Base-by-base conservation (phyloP, 1,140 invertebrate species). In the Drosophila tropicalis region DNA sequence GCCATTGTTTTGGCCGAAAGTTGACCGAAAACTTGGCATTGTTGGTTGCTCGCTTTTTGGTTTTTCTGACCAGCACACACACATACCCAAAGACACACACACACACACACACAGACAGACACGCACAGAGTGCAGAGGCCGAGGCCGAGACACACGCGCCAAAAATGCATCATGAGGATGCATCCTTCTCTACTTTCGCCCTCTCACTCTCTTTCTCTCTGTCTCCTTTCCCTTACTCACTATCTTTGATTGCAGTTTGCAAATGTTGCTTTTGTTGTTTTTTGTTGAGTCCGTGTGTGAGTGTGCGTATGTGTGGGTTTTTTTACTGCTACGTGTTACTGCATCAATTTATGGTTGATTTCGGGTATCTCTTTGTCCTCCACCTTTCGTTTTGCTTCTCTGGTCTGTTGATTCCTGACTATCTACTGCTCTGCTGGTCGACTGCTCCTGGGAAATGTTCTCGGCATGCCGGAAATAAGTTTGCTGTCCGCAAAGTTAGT, bases 21-120 rank as follows among this genome's bases (percentile, higher is more conserved):
- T 87, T 87, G 84, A 87, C 84, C 84, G 77, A 87, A 87, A 87
- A 89, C 84, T 87, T 87, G 84, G 84, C 84, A 87, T 87, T 87
- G 77, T 87, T 89, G 84, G 84, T 84, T 84, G 80, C 83, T 89
- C 76, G 84, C 73, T 83, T 79, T 87, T 76, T 67, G 78, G 75
- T 76, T 77, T 86, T 70, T 72, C 76, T 72, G 65, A 44, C 74
- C 67, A 64, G 60, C 39, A 15, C 32, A 17, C 62, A 29, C 6
- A 39, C 40, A 13, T 15, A 36, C 36, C 25, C 62, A 36, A 36
- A 55, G 17, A 2, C 54, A 71, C 40, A 74, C 67, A 62, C 22
- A 25, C 3, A 25, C 3, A 62, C 41, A 36, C 70, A 41, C 62
- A 72, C 67, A 70, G 10, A 73, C 5, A 29, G 29, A 29, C 19